A percentile compares a stretch with the other conserved stretches of the same genome.
These are phyloP conservation scores for Crossocerus cetratus DNA, from an alignment of 2,888 invertebrate genomes.

Conservation along the genomic window DNA sequence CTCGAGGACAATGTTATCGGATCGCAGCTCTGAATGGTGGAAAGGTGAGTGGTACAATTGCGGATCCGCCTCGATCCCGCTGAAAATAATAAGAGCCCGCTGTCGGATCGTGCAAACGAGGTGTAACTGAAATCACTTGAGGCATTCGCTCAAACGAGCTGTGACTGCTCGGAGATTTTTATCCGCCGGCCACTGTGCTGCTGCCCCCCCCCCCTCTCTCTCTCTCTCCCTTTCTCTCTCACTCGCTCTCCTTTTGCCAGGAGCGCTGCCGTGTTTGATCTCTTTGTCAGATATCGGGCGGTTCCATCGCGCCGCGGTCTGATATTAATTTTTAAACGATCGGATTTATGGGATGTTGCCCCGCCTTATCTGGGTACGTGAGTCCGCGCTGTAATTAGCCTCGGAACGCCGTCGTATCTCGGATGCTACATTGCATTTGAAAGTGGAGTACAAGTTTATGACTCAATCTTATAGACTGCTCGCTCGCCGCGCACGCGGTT, in stretches of 20 bases:
- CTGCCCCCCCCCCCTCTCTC: conserved; percentile 45
- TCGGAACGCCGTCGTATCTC: not conserved
- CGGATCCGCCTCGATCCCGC: conserved; percentile 61
- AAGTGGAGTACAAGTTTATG: not conserved
- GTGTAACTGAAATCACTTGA: conserved; percentile 65
- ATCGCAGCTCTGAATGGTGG: conserved; percentile 61
- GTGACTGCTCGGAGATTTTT: conserved; percentile 59
- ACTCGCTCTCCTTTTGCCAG: conserved; percentile 28
- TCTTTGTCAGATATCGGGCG: conserved; percentile 12
- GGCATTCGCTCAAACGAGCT: conserved; percentile 65
- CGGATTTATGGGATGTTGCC: conserved; percentile 8
- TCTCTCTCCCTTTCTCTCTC: conserved; percentile 27
- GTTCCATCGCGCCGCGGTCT: conserved; percentile 2
- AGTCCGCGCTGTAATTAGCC: not conserved
- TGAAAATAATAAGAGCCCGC: conserved; percentile 61
- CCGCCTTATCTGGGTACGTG: not conserved
- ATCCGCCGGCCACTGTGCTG: conserved; percentile 42
- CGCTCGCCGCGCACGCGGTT: too few relatives aligned
- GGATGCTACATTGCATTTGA: not conserved
- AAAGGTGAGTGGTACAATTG: conserved; percentile 51
- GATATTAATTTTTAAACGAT: conserved; percentile 33
- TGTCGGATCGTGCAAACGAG: conserved; percentile 64
- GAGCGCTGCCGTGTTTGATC: conserved; percentile 24
- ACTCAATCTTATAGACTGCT: too few relatives aligned
- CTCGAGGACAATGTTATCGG: conserved; percentile 62